Conservation (phyloP, 2,888 invertebrate species). For the Chrysolina americana region DNA sequence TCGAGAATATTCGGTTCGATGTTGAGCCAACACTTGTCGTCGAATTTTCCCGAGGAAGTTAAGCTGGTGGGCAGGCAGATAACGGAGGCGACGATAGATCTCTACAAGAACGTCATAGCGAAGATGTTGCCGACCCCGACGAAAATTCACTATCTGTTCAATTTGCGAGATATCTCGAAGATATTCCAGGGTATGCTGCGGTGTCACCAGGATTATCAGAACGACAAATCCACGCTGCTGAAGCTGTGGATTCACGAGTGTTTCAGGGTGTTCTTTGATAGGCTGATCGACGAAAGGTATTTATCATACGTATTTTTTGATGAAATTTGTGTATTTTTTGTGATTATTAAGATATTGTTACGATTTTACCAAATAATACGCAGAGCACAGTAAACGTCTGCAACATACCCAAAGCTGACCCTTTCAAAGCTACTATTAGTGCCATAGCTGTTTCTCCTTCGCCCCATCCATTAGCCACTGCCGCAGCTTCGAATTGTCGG, state of each 20-base stretch:
- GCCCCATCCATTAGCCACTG: no score
- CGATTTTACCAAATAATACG: no score
- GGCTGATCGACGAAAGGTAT: constrained; percentile 83
- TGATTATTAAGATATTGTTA: no score
- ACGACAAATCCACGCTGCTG: constrained; percentile 79
- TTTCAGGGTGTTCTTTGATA: constrained; percentile 87
- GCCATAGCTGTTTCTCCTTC: no score
- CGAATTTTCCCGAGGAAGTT: constrained; percentile 85
- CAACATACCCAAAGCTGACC: no score
- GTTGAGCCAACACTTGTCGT: constrained; percentile 82
- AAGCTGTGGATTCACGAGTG: constrained; percentile 91
- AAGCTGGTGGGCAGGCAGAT: constrained; percentile 79
- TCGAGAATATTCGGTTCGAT: constrained; percentile 87
- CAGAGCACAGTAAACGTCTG: no score
- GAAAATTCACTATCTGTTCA: constrained; percentile 93
- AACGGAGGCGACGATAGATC: constrained; percentile 81
- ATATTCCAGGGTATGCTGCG: constrained; percentile 87
- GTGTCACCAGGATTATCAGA: constrained; percentile 83
- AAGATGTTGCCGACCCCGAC: constrained; percentile 90
- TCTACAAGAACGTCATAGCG: constrained; percentile 81
- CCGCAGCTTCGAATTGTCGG: no score
- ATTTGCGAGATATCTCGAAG: constrained; percentile 89
- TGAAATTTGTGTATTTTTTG: no score
- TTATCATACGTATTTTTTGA: not conserved
- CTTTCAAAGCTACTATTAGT: no score